Base-by-base conservation (phyloP, 2,113 vertebrate genomes). In the Nyctibius bracteatus region DNA sequence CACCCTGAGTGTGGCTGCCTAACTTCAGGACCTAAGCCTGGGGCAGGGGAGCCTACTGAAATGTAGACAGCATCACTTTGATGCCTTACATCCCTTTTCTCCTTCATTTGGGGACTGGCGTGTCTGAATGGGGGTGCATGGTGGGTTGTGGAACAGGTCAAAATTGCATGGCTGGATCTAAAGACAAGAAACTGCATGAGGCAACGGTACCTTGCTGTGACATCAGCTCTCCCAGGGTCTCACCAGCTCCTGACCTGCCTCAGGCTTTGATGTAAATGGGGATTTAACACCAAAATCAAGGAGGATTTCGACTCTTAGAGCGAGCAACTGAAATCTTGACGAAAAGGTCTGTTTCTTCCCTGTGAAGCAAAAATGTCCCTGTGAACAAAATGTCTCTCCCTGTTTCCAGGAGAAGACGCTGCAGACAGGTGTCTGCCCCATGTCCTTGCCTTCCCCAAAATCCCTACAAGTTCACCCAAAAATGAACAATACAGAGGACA, bases 1-100 rank as follows among this genome's bases (percentile, higher is more conserved):
- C 5, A 4, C 79, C 79, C 85, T 46, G 46, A 92, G 59, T 2
- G 12, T 31, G 71, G 88, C 85, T 93, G 82, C 88, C 31, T 1
- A 96, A 88, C 93, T 97, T 91, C 57, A 49, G 91, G 61, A 82
- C 28, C 78, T 18, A 31, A 73, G 84, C n/a, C 78, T 2, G 4
- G 79, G 88, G 49, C 88, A 88, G 74, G 55, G 54, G 43, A 93
- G 44, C 27, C 67, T 75, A 33, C 73, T 12, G 59, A 75, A 85
- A 68, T 3, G 1, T 10, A n/a, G 62, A 4, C 6, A 75, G 70
- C 72, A 58, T 88, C 33, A 2, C 84, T 92, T 43, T 35, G 87
- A 72, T 75, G n/a, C 57, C 62, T 80, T 3, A 27, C 37, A 21
- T 12, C 61, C 85, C 71, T 66, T 65, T 28, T 16, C 66, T 57